Conservation (phyloP, 2,113 vertebrate species). For the Cettia cetti region DNA sequence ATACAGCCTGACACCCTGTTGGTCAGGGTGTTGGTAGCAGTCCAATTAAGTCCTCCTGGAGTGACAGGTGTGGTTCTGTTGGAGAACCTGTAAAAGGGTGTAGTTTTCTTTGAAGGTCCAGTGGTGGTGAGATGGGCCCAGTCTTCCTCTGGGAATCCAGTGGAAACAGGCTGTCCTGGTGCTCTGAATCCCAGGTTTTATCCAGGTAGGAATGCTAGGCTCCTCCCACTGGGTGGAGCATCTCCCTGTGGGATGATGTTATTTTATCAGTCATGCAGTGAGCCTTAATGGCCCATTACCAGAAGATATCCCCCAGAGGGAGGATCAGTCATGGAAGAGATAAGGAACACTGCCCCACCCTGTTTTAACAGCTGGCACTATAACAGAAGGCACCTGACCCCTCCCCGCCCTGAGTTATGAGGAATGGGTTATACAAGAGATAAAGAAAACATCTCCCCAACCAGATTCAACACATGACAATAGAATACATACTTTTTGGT, state of each 20-base stretch:
- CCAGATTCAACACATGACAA: neutral
- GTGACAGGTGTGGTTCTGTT: neutral
- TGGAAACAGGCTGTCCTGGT: neutral
- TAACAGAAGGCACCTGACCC: neutral
- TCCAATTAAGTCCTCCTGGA: neutral
- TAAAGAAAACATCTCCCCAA: neutral
- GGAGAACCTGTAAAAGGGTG: neutral
- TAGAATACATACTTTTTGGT: neutral
- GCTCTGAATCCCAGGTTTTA: neutral
- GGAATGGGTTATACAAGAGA: neutral
- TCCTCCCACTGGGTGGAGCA: neutral
- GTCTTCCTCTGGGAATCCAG: neutral
- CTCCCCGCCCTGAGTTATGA: neutral
- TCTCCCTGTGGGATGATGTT: neutral
- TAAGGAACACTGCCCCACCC: neutral
- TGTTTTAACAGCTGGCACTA: neutral
- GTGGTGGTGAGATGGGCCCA: neutral
- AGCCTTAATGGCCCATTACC: neutral
- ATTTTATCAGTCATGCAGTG: neutral
- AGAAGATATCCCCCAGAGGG: neutral
- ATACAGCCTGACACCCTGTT: neutral
- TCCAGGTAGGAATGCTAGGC: neutral
- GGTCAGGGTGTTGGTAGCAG: neutral
- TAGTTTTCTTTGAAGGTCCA: neutral
- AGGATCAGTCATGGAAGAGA: neutral